These are phyloP conservation scores for Mesocentrotus franciscanus DNA, from an alignment of 53 echinoderm and acorn worm species.

Conservation along the genomic window DNA sequence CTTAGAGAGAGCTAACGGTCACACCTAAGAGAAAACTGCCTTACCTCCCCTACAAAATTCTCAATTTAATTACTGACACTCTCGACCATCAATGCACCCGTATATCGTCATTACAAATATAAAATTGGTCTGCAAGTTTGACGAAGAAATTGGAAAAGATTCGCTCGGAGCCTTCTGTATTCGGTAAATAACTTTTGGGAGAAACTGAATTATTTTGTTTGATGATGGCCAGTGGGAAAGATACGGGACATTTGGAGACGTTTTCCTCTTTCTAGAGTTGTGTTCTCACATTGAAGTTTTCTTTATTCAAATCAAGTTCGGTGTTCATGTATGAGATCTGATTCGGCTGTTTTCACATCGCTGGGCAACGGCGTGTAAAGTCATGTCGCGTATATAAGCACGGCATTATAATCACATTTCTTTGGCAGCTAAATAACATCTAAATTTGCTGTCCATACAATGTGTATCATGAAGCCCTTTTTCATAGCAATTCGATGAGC, in stretches of 20 bases:
- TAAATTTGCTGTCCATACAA: background rate
- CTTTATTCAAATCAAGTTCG: background rate
- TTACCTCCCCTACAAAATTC: background rate
- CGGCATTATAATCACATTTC: no score
- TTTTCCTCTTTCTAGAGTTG: background rate
- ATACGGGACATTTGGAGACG: background rate
- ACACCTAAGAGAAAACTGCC: background rate
- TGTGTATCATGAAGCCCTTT: no score
- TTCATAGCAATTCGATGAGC: no score
- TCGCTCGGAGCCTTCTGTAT: background rate
- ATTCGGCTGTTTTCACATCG: no score
- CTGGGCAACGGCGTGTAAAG: no score
- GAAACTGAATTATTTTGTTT: background rate
- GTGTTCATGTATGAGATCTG: background rate
- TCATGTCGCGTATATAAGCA: no score
- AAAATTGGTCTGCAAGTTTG: background rate
- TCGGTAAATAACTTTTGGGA: background rate
- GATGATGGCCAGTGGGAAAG: background rate
- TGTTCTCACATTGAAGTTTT: background rate
- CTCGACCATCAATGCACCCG: background rate
- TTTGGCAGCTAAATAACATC: background rate
- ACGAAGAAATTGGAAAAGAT: background rate
- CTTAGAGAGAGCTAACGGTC: background rate
- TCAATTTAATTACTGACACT: constrained; percentile 16
- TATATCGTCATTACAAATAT: background rate